Evolutionary conservation across 2,797 vertebrate species (phyloP).

Genomic region (Galaxias olidus): DNA sequence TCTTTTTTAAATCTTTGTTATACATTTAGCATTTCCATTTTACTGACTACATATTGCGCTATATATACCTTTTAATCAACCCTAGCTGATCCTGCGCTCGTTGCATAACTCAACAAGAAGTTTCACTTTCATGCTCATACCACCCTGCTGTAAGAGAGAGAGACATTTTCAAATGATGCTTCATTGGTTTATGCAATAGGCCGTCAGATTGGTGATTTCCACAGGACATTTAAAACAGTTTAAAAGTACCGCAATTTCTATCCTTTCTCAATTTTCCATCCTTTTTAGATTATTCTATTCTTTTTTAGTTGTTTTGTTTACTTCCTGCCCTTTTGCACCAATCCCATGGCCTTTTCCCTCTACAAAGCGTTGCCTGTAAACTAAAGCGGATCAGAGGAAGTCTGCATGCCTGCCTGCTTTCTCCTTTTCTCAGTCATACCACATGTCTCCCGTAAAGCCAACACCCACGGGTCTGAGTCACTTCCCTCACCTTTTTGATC

Average conservation of each 20-base stretch:
- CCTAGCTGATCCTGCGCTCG: conserved; percentile 7
- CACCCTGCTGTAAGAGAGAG: conserved; percentile 6
- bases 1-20: too few relatives aligned
- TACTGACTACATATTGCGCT: too few relatives aligned
- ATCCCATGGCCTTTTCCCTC: conserved; percentile 74
- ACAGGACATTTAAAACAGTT: too few relatives aligned
- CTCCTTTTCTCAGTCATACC: not conserved
- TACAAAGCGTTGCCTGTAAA: conserved; percentile 76
- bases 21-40: too few relatives aligned
- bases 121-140: conserved; percentile 23
- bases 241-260: too few relatives aligned
- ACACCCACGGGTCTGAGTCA: too few relatives aligned
- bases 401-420: conserved; percentile 76
- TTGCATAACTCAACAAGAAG: conserved; percentile 23
- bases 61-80: conserved; percentile 21
- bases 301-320: conserved; percentile 73
- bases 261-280: too few relatives aligned
- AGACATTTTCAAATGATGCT: too few relatives aligned
- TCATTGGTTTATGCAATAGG: too few relatives aligned
- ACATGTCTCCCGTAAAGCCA: conserved; percentile 64
- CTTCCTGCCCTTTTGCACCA: conserved; percentile 64
- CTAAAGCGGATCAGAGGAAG: conserved; percentile 79
- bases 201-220: too few relatives aligned
- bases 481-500: conserved; percentile 40
- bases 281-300: conserved; percentile 33